These are phyloP conservation scores for Helicolenus hilgendorfi DNA, from an alignment of 2,797 vertebrate species.

Conservation along the genomic window DNA sequence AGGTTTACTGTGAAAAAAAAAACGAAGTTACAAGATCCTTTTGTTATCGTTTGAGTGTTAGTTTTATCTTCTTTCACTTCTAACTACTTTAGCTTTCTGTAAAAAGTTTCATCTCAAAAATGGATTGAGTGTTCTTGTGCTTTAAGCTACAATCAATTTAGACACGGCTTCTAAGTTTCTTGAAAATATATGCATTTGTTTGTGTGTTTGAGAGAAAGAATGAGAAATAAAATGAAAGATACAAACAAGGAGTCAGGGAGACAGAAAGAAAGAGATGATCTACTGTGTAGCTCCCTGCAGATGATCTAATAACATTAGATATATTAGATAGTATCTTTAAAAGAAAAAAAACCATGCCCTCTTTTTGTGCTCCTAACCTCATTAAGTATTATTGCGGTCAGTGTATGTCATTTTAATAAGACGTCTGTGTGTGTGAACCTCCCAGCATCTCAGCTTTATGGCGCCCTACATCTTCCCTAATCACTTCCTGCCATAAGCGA, in stretches of 20 bases:
- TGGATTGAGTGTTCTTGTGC: not conserved
- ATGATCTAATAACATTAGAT: conserved; percentile 30
- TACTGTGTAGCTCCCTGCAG: conserved; percentile 22
- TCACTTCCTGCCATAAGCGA: conserved; percentile 56
- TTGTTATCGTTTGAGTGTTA: not conserved
- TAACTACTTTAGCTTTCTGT: not conserved
- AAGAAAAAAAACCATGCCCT: conserved; percentile 35
- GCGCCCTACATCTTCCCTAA: conserved; percentile 57
- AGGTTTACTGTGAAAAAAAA: not conserved
- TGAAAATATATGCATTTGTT: not conserved
- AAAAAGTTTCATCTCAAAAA: not conserved
- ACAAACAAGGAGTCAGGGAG: conserved; percentile 7
- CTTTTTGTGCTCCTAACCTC: conserved; percentile 51
- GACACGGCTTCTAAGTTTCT: not conserved
- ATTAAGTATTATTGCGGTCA: conserved; percentile 65
- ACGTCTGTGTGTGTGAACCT: conserved; percentile 40
- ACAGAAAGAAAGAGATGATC: conserved; percentile 9
- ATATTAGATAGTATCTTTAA: conserved; percentile 13
- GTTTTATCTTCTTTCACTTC: not conserved
- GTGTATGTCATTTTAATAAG: conserved; percentile 68
- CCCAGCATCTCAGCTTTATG: conserved; percentile 45
- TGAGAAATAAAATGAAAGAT: not conserved
- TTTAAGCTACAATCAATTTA: not conserved
- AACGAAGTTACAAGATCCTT: not conserved
- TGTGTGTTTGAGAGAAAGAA: not conserved